Evolutionary conservation across 1,140 invertebrate genomes (phyloP), one percentile per base, ranked within the genome.

Genomic region (Hydropsyche tenuis): DNA sequence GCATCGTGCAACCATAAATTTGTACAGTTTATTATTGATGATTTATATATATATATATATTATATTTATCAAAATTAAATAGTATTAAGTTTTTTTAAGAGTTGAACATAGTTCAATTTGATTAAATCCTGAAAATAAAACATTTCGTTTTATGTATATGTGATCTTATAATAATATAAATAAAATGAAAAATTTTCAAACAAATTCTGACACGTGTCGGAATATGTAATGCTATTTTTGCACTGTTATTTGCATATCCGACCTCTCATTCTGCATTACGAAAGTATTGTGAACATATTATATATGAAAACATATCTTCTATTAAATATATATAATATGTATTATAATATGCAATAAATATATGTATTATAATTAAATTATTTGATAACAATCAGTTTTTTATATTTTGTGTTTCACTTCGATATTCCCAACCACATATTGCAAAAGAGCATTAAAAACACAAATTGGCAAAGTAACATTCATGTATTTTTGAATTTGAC

Each of bases 311-410:
- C 56, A 60, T 23, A 60, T 23, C 11, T 23, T 12, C 12, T 25
- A 25, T 23, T 23, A 60, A 9, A 60, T 60, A 60, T 23, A 25
- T 60, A 23, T 60, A 48, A 48, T 48, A 37, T 37, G 30, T 37
- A n/a, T 48, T 48, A 14, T 48, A n/a, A 60, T 60, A 23, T 25
- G 23, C 56, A 60, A 60, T 27, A 23, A 22, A 60, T 23, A 16
- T 16, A 60, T 60, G 56, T 60, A 60, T 22, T 60, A 60, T 60
- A 60, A 60, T 25, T 60, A 60, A 53, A 60, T 60, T 60, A 60
- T 60, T 60, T 60, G 56, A 60, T 60, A 60, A 60, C 23, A 60
- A 60, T 60, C 48, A 53, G 48, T 53, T 53, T 53, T 53, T 18
- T 53, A 37, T 53, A 53, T 53, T 1, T 18, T 60, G 20, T 60